Percentiles rank a stretch among this genome's conserved stretches.
phyloP scores from a whole-genome alignment of 53 echinoderm and acorn worm species.

The Echinometra lucunter region DNA sequence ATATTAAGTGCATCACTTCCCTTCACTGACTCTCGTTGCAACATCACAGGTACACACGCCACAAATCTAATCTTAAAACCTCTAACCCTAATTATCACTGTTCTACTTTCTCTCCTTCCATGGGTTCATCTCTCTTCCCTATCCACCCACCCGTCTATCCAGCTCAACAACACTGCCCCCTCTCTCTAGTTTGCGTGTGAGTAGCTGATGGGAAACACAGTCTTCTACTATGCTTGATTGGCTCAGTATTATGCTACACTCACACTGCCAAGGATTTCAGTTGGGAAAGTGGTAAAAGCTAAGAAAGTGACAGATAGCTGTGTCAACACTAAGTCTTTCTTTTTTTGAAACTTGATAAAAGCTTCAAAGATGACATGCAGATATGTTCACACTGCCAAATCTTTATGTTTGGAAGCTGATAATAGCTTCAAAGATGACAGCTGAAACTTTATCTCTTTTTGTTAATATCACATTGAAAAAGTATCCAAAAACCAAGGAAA shows the following conservation, averaged over 20 bases:
- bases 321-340: too few species aligned
- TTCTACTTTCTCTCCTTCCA: neutral
- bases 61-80: neutral
- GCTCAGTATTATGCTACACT: neutral
- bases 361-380: too few species aligned
- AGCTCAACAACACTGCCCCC: neutral
- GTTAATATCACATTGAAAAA: too few species aligned
- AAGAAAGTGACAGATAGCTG: too few species aligned
- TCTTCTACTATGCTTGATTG: slow-evolving; percentile 12
- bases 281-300: too few species aligned
- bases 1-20: neutral
- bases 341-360: too few species aligned
- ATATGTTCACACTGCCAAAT: too few species aligned
- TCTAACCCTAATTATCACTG: neutral
- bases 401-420: too few species aligned
- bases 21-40: neutral
- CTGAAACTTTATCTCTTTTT: too few species aligned
- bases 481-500: too few species aligned
- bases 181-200: slow-evolving; percentile 18
- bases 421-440: too few species aligned
- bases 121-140: neutral
- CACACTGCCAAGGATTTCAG: neutral
- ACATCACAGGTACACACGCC: neutral
- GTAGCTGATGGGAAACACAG: slow-evolving; percentile 38
- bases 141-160: too few species aligned